Base-by-base conservation (phyloP, 2,888 invertebrate species). In the Ctena decussata region DNA sequence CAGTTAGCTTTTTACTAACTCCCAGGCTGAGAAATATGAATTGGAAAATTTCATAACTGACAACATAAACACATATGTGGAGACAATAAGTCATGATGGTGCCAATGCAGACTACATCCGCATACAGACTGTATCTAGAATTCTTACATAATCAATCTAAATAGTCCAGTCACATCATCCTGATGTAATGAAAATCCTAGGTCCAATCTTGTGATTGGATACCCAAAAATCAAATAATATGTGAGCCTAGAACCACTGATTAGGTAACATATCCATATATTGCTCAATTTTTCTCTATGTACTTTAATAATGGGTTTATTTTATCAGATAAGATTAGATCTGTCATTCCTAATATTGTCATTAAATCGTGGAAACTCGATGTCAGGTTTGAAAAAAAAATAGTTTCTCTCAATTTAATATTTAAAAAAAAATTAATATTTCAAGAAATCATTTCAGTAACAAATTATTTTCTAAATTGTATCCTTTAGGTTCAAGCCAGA, bases 91-190 rank as follows among this genome's bases (percentile, higher is more conserved):
- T 15, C 69, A 11, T 11, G 35, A 80, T 69, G 75, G 80, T 11
- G 32, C 80, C n/a, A 76, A 80, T 32, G 76, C 76, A 44, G 81
- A 81, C 37, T 76, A 81, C 37, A 32, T 71, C 27, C 57, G 70
- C 44, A 27, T 81, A 1, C 24, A 41, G 6, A n/a, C 41, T 32
- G 53, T 69, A 0, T 57, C 46, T 30, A 79, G 41, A 72, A 18
- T 72, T 2, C 24, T 79, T 24, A 32, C 53, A 41, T 27, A n/a
- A n/a, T 44, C 24, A 15, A 70, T 76, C 53, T 57, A n/a, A 32
- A 60, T 81, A 8, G 35, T 81, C 18, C 81, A 81, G 18, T 57
- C 71, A n/a, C 69, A 81, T 8, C 49, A 41, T n/a, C 53, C 49
- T 24, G 76, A 81, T 41, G 39, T 76, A 12, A 70, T 15, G 27